Evolutionary conservation across 1,140 invertebrate genomes (phyloP), one percentile per base, ranked within the genome.

Genomic region (Sycobia sp.): DNA sequence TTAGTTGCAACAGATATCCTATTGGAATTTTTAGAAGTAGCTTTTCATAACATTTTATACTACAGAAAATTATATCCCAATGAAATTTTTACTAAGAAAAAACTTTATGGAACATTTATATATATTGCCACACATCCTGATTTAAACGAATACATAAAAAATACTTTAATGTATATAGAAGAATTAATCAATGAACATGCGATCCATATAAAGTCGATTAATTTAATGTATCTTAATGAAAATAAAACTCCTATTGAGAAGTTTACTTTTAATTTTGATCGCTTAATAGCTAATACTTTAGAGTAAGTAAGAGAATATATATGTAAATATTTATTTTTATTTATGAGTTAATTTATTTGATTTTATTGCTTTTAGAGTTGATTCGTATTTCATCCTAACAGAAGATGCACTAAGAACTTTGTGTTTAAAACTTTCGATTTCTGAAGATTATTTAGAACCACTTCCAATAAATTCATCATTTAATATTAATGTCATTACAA

Each of bases 351-450:
- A 39, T 29, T 53, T 56, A 5, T 36, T 57, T 51, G 11, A 43
- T 55, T 27, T 34, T 57, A 25, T 62, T 59, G 14, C 36, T 62
- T 62, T 50, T 64, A 81, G 78, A 49, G 66, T 66, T 43, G 86
- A 87, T 75, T 82, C 86, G 3, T 87, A 86, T 76, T 84, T 86
- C 63, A 72, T 86, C 5, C 83, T 85, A 70, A 79, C 79, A 13
- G 86, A 88, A 73, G 84, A 86, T 71, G 83, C 81, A 64, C 71
- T 88, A 20, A 79, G 85, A 60, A 83, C 82, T 16, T 82, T 87
- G 67, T 86, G 83, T 67, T 74, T 88, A 18, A 85, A 84, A 67
- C 65, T 88, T 44, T 77, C 81, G 2, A 79, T 81, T 57, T 69
- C 79, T 16, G 71, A 75, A 43, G 69, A 77, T 13, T 82, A 82